These are phyloP conservation scores for Cladorhizidae sp. DNA, from an alignment of 37 sponge, comb jelly and placozoan species.

Conservation along the genomic window DNA sequence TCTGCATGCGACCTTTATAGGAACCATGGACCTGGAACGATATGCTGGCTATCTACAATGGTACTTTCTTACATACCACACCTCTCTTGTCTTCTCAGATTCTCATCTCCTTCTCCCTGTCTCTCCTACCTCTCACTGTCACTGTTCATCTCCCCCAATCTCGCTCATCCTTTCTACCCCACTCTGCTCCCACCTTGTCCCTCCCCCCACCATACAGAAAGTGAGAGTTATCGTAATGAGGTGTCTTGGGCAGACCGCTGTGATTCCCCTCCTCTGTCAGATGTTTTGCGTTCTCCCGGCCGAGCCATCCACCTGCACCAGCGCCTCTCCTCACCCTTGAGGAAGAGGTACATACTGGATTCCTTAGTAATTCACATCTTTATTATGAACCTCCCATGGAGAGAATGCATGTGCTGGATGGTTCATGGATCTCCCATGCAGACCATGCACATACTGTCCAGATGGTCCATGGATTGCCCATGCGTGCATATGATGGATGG, in stretches of 20 bases:
- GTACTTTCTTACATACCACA: neutral
- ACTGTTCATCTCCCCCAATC: neutral
- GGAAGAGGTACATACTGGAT: conserved; percentile 43
- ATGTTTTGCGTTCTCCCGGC: conserved; percentile 39
- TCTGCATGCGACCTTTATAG: neutral
- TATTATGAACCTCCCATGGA: too few species aligned
- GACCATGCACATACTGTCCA: too few species aligned
- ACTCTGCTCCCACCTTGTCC: too few species aligned
- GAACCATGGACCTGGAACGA: conserved; percentile 22
- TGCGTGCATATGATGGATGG: too few species aligned
- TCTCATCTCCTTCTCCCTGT: conserved; percentile 11
- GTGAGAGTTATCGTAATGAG: neutral
- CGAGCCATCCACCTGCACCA: conserved; percentile 83
- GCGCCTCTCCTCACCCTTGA: conserved; percentile 81
- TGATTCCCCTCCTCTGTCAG: conserved; percentile 63
- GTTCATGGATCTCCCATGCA: too few species aligned
- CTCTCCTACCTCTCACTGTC: neutral
- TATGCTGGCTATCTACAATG: conserved; percentile 1
- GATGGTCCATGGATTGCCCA: too few species aligned
- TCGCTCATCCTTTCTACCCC: neutral
- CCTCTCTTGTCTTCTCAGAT: neutral
- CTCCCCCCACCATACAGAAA: neutral
- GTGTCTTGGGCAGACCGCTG: conserved; percentile 66
- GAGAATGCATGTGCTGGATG: too few species aligned
- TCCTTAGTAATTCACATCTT: too few species aligned